Conservation (phyloP, 1,140 invertebrate species). For the Drosophila baimaii region DNA sequence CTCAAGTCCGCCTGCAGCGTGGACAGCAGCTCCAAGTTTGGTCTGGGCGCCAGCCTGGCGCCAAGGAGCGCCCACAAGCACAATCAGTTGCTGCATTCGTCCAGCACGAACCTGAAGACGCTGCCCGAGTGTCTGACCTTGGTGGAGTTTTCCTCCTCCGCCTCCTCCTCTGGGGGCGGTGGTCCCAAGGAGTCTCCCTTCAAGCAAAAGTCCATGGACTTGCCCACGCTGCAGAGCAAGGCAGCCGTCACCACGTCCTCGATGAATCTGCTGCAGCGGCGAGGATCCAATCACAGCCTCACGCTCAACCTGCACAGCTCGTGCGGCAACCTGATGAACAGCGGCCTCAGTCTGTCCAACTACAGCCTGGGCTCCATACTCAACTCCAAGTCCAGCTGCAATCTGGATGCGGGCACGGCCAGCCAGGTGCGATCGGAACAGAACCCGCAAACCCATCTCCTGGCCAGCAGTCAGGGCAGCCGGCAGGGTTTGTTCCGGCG, state of each 20-base stretch:
- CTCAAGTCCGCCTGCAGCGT: constrained; percentile 69
- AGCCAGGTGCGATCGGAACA: constrained; percentile 11
- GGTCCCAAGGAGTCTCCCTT: constrained; percentile 61
- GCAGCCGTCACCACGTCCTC: constrained; percentile 66
- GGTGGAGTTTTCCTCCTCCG: constrained; percentile 85
- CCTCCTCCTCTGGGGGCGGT: background rate
- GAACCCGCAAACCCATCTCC: constrained; percentile 22
- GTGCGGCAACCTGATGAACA: constrained; percentile 76
- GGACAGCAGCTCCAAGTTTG: constrained; percentile 63
- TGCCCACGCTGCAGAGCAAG: constrained; percentile 47
- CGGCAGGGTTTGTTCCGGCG: constrained; percentile 90
- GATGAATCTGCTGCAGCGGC: constrained; percentile 89
- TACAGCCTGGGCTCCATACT: constrained; percentile 71
- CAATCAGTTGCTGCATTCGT: constrained; percentile 85
- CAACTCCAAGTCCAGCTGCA: constrained; percentile 80
- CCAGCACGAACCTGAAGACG: constrained; percentile 87
- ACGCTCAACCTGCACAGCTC: constrained; percentile 87
- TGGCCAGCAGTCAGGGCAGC: constrained; percentile 60
- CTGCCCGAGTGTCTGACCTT: constrained; percentile 88
- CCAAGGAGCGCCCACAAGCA: constrained; percentile 72
- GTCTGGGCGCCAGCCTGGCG: constrained; percentile 58
- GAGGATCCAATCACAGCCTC: constrained; percentile 94
- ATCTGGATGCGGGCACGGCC: constrained; percentile 57
- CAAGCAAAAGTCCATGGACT: constrained; percentile 78
- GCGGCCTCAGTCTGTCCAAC: constrained; percentile 74